A percentile compares a stretch with the other conserved stretches of the same genome.
Evolutionary conservation across 2,113 vertebrate genomes (phyloP).

Genomic region (Orientallactaga bullata): DNA sequence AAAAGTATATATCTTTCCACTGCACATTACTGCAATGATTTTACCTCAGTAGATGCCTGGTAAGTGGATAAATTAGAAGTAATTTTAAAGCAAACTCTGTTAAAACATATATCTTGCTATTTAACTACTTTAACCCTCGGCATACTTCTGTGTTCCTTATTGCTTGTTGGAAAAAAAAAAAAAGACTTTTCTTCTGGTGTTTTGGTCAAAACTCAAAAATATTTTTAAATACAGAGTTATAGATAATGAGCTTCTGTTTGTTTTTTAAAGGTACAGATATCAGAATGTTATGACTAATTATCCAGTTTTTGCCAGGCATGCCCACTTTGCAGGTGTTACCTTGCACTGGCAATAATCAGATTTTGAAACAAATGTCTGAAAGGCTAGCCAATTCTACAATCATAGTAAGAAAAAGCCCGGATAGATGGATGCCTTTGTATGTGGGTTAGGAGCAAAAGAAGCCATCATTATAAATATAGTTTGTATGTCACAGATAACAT

Average conservation of each 20-base stretch:
- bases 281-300: slow-evolving; percentile 48
- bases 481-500: not conserved
- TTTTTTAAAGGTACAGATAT: slow-evolving; percentile 64
- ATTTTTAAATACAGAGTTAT: slow-evolving; percentile 22
- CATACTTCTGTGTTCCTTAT: slow-evolving; percentile 38
- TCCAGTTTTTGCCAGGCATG: slow-evolving; percentile 47
- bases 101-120: slow-evolving; percentile 89
- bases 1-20: slow-evolving; percentile 96
- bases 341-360: not conserved
- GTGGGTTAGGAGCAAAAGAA: slow-evolving; percentile 6
- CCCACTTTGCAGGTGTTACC: not conserved
- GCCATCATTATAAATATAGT: not conserved
- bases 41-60: slow-evolving; percentile 90
- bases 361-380: slow-evolving; percentile 2
- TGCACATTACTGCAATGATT: slow-evolving; percentile 93
- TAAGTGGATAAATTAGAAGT: slow-evolving; percentile 92
- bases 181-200: not conserved
- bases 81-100: slow-evolving; percentile 92
- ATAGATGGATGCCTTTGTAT: not conserved
- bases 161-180: not conserved
- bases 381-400: not conserved
- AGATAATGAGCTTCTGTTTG: not conserved
- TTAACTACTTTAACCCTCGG: slow-evolving; percentile 88
- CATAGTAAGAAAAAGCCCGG: not conserved
- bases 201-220: slow-evolving; percentile 39